These are phyloP conservation scores for Gonatopus flavifemur DNA, from an alignment of 1,140 invertebrate species.

Conservation along the genomic window DNA sequence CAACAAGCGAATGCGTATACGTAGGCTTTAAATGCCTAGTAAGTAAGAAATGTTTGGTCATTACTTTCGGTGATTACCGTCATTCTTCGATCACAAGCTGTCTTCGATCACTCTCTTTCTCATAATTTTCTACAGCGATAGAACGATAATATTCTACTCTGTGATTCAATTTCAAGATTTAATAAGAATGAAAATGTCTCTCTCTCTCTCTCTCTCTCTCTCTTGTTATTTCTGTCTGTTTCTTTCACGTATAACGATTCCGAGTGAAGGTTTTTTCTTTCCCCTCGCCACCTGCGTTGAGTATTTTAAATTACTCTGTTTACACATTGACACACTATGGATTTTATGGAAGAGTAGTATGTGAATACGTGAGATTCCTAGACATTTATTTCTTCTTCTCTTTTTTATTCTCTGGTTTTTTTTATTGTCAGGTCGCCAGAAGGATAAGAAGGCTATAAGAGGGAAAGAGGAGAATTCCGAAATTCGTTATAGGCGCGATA, in stretches of 20 bases:
- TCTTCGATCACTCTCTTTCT: slow-evolving; percentile 15
- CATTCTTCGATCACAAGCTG: slow-evolving; percentile 40
- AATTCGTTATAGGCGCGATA: slow-evolving; percentile 30
- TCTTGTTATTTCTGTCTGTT: too few relatives aligned
- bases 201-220: too few relatives aligned
- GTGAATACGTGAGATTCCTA: slow-evolving; percentile 23
- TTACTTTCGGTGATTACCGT: slow-evolving; percentile 45
- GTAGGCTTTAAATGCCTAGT: slow-evolving; percentile 34
- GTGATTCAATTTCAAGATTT: slow-evolving; percentile 12
- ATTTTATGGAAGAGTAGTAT: neutral
- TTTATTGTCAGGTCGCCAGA: too few relatives aligned
- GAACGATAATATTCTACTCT: slow-evolving; percentile 10
- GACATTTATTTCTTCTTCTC: too few relatives aligned
- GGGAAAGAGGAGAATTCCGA: slow-evolving; percentile 24
- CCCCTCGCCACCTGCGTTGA: neutral
- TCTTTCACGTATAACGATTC: too few relatives aligned
- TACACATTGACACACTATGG: too few relatives aligned
- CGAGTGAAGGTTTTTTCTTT: too few relatives aligned
- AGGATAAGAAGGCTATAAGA: slow-evolving; percentile 5
- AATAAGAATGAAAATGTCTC: neutral
- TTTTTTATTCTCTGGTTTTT: too few relatives aligned
- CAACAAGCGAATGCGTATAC: slow-evolving; percentile 16
- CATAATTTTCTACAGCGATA: slow-evolving; percentile 1
- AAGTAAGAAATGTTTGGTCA: slow-evolving; percentile 31
- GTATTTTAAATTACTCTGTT: too few relatives aligned